phyloP scores from a whole-genome alignment of 2,888 invertebrate species.

The Synergus gifuensis region DNA sequence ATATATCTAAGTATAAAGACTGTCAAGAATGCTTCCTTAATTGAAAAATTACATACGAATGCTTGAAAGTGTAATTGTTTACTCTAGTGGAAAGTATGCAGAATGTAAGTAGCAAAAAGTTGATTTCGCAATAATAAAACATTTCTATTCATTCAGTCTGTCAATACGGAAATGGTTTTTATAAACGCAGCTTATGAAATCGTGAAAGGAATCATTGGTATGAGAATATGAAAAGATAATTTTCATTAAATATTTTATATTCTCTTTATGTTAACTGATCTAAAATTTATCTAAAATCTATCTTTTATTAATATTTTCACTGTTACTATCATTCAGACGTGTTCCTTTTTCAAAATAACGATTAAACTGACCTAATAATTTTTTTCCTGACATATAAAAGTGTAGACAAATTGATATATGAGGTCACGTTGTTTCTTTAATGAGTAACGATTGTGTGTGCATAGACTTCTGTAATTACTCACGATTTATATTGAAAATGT shows the following conservation, averaged over 20 bases:
- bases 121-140: background rate
- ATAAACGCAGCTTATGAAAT: background rate
- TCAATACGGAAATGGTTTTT: background rate
- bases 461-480: conserved; percentile 9
- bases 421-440: conserved; percentile 36
- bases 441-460: conserved; percentile 35
- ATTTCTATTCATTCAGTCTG: background rate
- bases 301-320: background rate
- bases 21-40: no score
- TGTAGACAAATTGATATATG: conserved; percentile 20
- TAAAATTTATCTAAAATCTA: background rate
- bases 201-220: background rate
- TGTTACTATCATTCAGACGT: conserved; percentile 10
- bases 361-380: conserved; percentile 27
- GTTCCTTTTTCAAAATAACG: conserved; percentile 2
- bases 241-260: background rate
- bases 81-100: no score
- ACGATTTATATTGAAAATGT: conserved; percentile 34
- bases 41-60: no score
- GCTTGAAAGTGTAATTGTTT: no score
- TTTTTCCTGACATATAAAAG: conserved; percentile 32
- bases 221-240: background rate
- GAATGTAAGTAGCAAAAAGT: no score
- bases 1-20: no score
- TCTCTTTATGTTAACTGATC: background rate